phyloP scores from a whole-genome alignment of 1,140 invertebrate species.

The Mizuhopecten yessoensis region DNA sequence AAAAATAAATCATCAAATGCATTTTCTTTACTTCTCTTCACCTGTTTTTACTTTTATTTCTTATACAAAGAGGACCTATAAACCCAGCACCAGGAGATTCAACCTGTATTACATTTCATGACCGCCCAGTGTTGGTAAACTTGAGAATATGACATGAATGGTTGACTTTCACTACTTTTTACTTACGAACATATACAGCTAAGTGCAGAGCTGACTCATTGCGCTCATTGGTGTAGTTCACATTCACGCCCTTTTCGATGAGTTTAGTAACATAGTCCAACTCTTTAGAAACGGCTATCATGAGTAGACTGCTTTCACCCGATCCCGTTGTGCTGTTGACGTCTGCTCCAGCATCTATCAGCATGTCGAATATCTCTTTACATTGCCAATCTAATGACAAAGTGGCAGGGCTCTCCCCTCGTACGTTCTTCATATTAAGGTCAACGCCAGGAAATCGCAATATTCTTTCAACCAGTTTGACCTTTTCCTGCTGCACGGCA shows the following conservation, averaged over 20 bases:
- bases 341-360: slow-evolving; percentile 62
- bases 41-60: too few relatives aligned
- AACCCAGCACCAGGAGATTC: too few relatives aligned
- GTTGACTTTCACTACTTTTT: slow-evolving; percentile 26
- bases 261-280: slow-evolving; percentile 64
- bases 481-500: slow-evolving; percentile 63
- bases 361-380: slow-evolving; percentile 50
- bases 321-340: slow-evolving; percentile 49
- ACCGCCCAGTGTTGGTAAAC: too few relatives aligned
- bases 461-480: slow-evolving; percentile 57
- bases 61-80: too few relatives aligned
- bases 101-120: too few relatives aligned
- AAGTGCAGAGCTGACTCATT: slow-evolving; percentile 71
- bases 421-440: slow-evolving; percentile 62
- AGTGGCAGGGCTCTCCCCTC: slow-evolving; percentile 62
- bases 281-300: slow-evolving; percentile 62
- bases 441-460: slow-evolving; percentile 58
- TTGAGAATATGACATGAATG: too few relatives aligned
- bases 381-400: slow-evolving; percentile 59
- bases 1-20: too few relatives aligned
- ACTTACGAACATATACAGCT: slow-evolving; percentile 75
- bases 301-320: slow-evolving; percentile 61
- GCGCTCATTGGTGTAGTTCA: slow-evolving; percentile 63
- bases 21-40: too few relatives aligned
- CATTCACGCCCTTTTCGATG: slow-evolving; percentile 67